Base-by-base conservation (phyloP, 2,888 invertebrate species). In the Nomada fucata region DNA sequence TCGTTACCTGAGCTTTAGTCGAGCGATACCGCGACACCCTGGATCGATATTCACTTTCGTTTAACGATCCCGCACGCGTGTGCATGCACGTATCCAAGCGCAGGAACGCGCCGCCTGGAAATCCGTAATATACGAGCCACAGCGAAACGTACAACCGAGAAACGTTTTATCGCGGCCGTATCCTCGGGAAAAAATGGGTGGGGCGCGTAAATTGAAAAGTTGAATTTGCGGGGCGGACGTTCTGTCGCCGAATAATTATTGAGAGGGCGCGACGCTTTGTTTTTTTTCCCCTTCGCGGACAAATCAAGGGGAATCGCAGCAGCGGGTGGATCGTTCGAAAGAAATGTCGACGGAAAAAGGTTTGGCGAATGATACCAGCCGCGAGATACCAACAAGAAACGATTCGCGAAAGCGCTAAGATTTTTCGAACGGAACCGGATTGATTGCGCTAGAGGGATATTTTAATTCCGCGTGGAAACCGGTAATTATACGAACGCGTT, bases 31-130 rank as follows among this genome's bases (percentile, higher is more conserved):
- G 2, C 42, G n/a, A 4, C 15, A 47, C 10, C 20, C 55, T 50
- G 20, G 68, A 77, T 84, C 78, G 76, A 78, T 83, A 74, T 82
- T 86, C 75, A 68, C 76, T 80, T 78, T 79, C 79, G 61, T 82
- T 79, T 69, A 72, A 67, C 72, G 75, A 76, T 86, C 50, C 52
- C 26, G 59, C 60, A 36, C 42, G 29, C 57, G 3, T 26, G 47
- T 36, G n/a, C 50, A 57, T 26, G 29, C 29, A 47, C 61, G 57
- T 64, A 52, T 65, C 36, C 36, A 7, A 7, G 36, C 1, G 36
- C 7, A 59, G 61, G 59, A 76, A 70, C 52, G 72, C 50, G 44
- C 29, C 60, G 74, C 42, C 36, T 52, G 79, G 50, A 72, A 67
- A 64, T 79, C 61, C 53, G 52, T 65, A 53, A 64, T 72, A 67